Evolutionary conservation across 2,888 invertebrate genomes (phyloP), one percentile per base, ranked within the genome.

Genomic region (Tiphia femorata): DNA sequence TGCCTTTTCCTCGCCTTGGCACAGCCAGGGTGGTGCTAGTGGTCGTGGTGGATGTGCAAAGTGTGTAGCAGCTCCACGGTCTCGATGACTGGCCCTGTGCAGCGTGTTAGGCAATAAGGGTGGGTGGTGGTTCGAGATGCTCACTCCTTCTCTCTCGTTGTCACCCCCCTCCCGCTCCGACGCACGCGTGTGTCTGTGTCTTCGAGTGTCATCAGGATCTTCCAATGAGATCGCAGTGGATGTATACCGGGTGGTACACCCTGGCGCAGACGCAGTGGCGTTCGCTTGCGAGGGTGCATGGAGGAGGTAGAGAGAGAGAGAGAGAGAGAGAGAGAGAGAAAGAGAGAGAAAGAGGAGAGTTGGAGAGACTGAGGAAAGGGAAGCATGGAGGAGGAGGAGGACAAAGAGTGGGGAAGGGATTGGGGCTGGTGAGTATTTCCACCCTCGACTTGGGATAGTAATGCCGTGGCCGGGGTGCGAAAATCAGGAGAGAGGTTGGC

Each of bases 391-490:
- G 23, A 37, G 43, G 44, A 42, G 50, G 42, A 8, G 35, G 14
- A n/a, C 7, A n/a, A 35, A n/a, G 8, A 6, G 35, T 8, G n/a
- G 35, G 41, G 47, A 29, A 56, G 67, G 59, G n/a, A n/a, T n/a
- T n/a, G n/a, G n/a, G n/a, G n/a, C n/a, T n/a, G n/a, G 55, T 64
- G 64, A 59, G 66, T 67, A 67, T 64, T 67, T 62, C 61, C 62
- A 72, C 66, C 63, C 68, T 61, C 70, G 59, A 67, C 60, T 62
- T 63, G 70, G 73, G 73, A 68, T 70, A 75, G 71, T 66, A 70
- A 67, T 67, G 70, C 53, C 65, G 66, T 63, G 74, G 67, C 72
- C 73, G 73, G 80, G 78, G 80, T 79, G 80, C 79, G 80, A 80
- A 80, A 80, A 81, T 77, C 77, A 78, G 76, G 61, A 71, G 61